Conservation (phyloP, 2,888 invertebrate genomes). For the Seladonia tumulorum region DNA sequence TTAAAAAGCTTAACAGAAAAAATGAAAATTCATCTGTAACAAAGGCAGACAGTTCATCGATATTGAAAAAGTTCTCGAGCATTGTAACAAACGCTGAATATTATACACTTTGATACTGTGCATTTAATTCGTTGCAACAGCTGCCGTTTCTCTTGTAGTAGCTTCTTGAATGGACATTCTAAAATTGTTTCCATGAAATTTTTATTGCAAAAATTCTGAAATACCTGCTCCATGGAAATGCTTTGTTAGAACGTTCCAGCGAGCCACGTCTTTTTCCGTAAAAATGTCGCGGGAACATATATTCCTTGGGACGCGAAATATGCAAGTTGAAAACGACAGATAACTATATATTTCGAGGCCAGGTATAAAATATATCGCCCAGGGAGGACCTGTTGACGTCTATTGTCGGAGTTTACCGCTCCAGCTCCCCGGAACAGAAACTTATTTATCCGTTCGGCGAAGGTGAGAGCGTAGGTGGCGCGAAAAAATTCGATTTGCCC, state of each 20-base stretch:
- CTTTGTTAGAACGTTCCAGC: no score
- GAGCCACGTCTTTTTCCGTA: no score
- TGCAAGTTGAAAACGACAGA: no score
- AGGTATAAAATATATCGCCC: background rate
- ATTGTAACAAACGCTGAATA: no score
- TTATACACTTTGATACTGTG: background rate
- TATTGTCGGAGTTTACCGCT: background rate
- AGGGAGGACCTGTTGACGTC: background rate
- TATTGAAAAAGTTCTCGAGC: background rate
- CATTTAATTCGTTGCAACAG: background rate
- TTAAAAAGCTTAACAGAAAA: background rate
- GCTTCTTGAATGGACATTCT: background rate
- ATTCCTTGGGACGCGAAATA: no score
- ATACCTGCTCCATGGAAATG: no score
- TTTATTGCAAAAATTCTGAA: no score
- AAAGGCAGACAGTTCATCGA: background rate
- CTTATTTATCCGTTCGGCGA: background rate
- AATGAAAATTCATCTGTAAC: background rate
- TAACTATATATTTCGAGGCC: background rate
- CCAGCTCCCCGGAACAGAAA: background rate
- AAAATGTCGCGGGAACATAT: no score
- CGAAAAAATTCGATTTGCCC: constrained; percentile 28
- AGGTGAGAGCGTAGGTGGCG: background rate
- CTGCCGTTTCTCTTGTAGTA: background rate
- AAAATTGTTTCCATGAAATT: no score